Percentiles rank a stretch among this genome's conserved stretches.
These are phyloP conservation scores for Amphiura filiformis DNA, from an alignment of 35 echinoderm and acorn worm genomes.

Conservation along the genomic window DNA sequence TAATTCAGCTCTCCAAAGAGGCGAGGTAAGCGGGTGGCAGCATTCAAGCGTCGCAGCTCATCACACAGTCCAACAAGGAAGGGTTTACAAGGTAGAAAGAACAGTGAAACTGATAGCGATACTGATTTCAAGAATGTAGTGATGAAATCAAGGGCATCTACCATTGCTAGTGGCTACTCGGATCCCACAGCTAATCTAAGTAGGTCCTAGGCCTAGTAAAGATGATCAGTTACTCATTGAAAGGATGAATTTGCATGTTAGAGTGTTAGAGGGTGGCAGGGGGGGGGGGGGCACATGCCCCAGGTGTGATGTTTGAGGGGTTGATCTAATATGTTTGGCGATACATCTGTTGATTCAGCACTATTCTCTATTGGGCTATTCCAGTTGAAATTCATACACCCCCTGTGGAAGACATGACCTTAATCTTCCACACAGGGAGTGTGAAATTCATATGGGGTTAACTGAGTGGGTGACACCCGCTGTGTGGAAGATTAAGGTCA, in stretches of 20 bases:
- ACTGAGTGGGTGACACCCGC: no score
- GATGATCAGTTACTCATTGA: not conserved
- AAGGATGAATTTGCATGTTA: not conserved
- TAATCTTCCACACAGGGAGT: no score
- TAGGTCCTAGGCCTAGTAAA: not conserved
- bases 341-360: no score
- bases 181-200: conserved; percentile 40
- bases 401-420: no score
- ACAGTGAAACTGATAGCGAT: conserved; percentile 40
- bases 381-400: no score
- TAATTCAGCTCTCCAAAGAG: not conserved
- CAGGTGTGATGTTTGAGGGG: no score
- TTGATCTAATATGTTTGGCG: no score
- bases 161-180: conserved; percentile 21
- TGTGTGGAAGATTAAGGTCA: no score
- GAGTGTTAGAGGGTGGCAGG: no score
- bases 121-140: not conserved
- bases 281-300: no score
- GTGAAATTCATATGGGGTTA: no score
- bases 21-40: conserved; percentile 43
- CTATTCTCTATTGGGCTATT: no score
- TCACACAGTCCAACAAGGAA: conserved; percentile 72
- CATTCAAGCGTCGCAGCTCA: conserved; percentile 42
- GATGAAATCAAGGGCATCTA: conserved; percentile 12
- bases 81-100: conserved; percentile 23